phyloP scores from a whole-genome alignment of 2,113 vertebrate species.

The Syrmaticus mikado region DNA sequence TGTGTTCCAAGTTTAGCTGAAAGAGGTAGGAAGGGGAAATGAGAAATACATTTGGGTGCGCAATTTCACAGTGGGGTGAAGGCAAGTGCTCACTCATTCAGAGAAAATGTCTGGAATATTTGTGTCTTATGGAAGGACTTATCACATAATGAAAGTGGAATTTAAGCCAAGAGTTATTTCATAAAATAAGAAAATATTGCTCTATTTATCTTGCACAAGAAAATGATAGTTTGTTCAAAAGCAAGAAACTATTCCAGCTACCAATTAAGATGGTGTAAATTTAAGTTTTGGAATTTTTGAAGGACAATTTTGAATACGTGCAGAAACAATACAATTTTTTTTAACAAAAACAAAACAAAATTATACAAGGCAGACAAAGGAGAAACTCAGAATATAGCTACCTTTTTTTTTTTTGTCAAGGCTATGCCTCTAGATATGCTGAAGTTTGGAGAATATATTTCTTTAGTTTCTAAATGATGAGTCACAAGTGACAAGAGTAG shows the following conservation, averaged over 20 bases:
- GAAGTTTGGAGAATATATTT: neutral
- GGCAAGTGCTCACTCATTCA: neutral
- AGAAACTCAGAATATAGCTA: neutral
- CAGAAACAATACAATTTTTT: neutral
- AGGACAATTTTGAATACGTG: neutral
- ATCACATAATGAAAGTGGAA: neutral
- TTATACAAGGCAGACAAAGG: neutral
- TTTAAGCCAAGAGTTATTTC: slow-evolving; percentile 23
- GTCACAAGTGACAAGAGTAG: neutral
- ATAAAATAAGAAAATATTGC: neutral
- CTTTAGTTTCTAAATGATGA: neutral
- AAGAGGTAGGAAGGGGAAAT: slow-evolving; percentile 35
- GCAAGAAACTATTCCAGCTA: neutral
- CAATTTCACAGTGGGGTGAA: slow-evolving; percentile 10
- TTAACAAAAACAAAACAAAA: neutral
- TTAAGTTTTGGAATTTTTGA: neutral
- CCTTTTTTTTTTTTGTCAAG: neutral
- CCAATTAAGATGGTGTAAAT: neutral
- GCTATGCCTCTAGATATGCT: neutral
- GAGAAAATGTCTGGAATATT: slow-evolving; percentile 11
- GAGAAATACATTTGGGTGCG: slow-evolving; percentile 18
- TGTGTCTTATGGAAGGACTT: neutral
- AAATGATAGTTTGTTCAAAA: slow-evolving; percentile 3
- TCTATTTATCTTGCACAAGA: neutral
- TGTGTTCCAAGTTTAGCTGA: slow-evolving; percentile 49